These are phyloP conservation scores for Hephaestus fuliginosus DNA, from an alignment of 2,797 vertebrate species.

Conservation along the genomic window DNA sequence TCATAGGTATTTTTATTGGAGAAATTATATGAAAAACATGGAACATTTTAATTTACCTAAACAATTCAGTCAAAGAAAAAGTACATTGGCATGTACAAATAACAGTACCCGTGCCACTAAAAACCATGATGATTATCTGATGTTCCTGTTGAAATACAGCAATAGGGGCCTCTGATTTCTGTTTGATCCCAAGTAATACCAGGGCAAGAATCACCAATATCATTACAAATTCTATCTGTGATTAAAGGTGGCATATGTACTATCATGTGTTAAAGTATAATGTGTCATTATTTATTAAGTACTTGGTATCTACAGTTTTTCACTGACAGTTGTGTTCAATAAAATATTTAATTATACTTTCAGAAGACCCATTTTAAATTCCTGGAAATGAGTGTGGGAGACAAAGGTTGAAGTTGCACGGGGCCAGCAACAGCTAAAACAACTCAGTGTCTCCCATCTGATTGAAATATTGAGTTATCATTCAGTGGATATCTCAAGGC, in stretches of 20 bases:
- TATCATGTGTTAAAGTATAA: neutral
- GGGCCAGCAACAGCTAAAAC: neutral
- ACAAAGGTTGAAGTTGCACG: constrained; percentile 8
- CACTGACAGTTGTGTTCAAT: neutral
- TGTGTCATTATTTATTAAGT: neutral
- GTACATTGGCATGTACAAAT: neutral
- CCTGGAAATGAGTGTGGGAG: neutral
- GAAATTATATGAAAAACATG: neutral
- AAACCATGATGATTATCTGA: neutral
- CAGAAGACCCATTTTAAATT: neutral
- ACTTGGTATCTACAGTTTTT: neutral
- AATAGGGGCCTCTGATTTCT: neutral
- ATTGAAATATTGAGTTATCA: constrained; percentile 18
- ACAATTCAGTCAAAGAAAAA: neutral
- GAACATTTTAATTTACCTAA: neutral
- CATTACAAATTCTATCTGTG: neutral
- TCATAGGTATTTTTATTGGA: neutral
- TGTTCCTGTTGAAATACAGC: neutral
- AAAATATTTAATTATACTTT: neutral
- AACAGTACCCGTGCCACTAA: neutral
- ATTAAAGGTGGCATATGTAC: neutral
- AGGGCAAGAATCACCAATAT: neutral
- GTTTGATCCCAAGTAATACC: neutral
- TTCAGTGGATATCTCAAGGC: constrained; percentile 26
- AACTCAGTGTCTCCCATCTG: neutral